phyloP scores from a whole-genome alignment of 1,140 invertebrate genomes.

The Cydia amplana region DNA sequence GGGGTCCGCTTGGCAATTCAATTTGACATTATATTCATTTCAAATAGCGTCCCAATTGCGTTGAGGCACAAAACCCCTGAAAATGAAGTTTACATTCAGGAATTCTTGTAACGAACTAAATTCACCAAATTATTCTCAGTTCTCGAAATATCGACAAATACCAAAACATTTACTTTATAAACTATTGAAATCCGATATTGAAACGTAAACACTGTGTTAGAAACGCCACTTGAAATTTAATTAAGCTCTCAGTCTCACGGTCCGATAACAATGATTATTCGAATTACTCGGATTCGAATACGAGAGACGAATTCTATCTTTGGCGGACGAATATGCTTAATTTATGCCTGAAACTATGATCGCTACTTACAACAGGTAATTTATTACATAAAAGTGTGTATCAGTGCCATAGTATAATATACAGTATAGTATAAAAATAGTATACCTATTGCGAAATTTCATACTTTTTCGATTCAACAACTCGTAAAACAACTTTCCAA shows the following conservation, averaged over 20 bases:
- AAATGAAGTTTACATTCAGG: not conserved
- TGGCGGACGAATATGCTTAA: not conserved
- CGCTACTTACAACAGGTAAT: no score
- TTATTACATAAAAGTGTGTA: no score
- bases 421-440: not conserved
- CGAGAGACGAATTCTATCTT: not conserved
- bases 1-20: no score
- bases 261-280: constrained; percentile 10
- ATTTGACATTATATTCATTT: no score
- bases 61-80: no score
- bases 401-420: no score
- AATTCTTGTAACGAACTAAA: not conserved
- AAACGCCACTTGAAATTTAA: not conserved
- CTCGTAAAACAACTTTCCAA: not conserved
- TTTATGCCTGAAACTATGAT: no score
- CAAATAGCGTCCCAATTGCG: no score
- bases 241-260: not conserved
- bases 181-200: constrained; percentile 1
- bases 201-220: not conserved
- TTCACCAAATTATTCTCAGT: not conserved
- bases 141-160: not conserved
- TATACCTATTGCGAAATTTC: not conserved
- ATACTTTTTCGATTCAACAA: not conserved
- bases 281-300: not conserved
- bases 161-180: not conserved